A percentile compares a stretch with the other conserved stretches of the same genome.
phyloP scores from a whole-genome alignment of 2,888 invertebrate species.

The Standfussiana lucernea region DNA sequence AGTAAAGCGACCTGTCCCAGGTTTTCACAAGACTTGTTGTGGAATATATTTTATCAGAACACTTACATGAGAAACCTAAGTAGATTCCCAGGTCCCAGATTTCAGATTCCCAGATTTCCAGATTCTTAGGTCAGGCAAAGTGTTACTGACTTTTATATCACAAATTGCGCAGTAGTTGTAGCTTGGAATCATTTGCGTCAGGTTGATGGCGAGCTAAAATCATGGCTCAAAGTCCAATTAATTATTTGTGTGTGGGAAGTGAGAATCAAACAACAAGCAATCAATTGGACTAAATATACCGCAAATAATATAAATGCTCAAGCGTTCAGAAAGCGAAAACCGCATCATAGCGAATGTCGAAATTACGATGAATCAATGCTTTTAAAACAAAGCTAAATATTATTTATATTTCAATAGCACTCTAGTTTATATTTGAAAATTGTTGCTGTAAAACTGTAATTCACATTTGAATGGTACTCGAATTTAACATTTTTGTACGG shows the following conservation, averaged over 20 bases:
- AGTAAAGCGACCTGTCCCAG: background rate
- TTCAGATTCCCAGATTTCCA: too few species aligned
- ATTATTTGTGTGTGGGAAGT: background rate
- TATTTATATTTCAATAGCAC: background rate
- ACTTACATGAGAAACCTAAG: background rate
- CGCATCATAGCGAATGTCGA: slow-evolving; percentile 36
- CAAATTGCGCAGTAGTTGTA: background rate
- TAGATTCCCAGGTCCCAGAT: too few species aligned
- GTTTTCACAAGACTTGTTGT: slow-evolving; percentile 5
- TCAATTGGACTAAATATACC: background rate
- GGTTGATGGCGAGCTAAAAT: background rate
- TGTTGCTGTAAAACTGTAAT: background rate
- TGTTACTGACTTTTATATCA: background rate
- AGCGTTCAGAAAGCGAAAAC: slow-evolving; percentile 35
- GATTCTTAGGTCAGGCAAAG: too few species aligned
- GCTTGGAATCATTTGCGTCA: background rate
- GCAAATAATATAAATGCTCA: background rate
- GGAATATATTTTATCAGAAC: background rate
- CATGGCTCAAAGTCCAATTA: background rate
- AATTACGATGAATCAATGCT: background rate
- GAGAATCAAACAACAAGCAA: background rate
- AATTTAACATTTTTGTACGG: background rate
- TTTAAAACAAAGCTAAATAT: background rate
- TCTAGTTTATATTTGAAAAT: background rate
- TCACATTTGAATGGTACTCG: background rate